Conservation (phyloP, 2,888 invertebrate species). For the Steinernema hermaphroditum region DNA sequence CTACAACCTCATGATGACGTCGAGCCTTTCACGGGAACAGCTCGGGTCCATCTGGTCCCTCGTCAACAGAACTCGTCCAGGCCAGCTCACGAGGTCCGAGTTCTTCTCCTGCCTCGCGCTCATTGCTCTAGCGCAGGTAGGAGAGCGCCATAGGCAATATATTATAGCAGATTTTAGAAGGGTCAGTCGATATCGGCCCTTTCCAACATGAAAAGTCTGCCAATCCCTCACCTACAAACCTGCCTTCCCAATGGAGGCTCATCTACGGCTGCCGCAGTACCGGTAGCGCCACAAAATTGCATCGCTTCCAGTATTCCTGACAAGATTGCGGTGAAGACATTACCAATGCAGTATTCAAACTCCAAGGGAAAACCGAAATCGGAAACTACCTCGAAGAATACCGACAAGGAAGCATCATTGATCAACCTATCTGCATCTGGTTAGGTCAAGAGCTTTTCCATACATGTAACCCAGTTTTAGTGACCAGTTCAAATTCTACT, state of each 20-base stretch:
- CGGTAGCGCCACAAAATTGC: neutral
- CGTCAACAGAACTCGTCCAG: constrained; percentile 69
- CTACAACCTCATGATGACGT: constrained; percentile 69
- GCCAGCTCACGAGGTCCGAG: constrained; percentile 68
- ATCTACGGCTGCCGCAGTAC: neutral
- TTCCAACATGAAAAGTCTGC: constrained; percentile 51
- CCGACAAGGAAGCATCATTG: neutral
- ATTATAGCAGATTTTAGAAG: constrained; percentile 29
- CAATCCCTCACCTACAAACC: constrained; percentile 53
- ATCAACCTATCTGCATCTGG: neutral
- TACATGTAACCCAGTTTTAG: too few relatives aligned
- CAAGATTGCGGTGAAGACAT: constrained; percentile 14
- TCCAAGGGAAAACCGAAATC: constrained; percentile 24
- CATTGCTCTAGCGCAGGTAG: constrained; percentile 70
- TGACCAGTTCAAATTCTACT: too few relatives aligned
- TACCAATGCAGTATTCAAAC: constrained; percentile 21
- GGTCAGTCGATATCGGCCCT: constrained; percentile 51
- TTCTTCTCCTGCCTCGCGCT: constrained; percentile 70
- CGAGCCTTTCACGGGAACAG: constrained; percentile 68
- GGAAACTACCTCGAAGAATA: neutral
- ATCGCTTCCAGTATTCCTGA: neutral
- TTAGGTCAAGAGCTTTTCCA: too few relatives aligned
- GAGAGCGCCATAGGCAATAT: neutral
- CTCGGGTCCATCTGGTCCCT: constrained; percentile 70
- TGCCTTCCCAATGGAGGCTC: constrained; percentile 13